phyloP scores from a whole-genome alignment of 2,888 invertebrate genomes.

The Trissonchulus sp. region DNA sequence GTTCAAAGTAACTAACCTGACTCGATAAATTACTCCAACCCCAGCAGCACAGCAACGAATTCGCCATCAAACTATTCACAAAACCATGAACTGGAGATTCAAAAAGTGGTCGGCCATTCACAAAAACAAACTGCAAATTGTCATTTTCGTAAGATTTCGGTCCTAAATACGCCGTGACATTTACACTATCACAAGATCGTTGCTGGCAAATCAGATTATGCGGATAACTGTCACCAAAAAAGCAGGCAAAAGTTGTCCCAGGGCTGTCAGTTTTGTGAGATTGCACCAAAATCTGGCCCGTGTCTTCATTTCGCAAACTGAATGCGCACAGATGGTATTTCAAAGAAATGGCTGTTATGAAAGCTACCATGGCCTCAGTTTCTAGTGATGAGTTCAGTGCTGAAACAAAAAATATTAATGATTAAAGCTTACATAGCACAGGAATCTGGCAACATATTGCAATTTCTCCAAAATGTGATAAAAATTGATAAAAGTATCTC shows the following conservation, averaged over 20 bases:
- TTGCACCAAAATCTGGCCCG: neutral
- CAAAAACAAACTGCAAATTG: conserved; percentile 3
- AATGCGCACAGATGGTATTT: neutral
- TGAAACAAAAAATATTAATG: neutral
- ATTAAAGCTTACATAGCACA: no score
- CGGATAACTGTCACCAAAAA: neutral
- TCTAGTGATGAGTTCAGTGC: neutral
- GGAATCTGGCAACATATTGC: no score
- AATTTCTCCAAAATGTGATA: no score
- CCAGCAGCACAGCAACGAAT: conserved; percentile 9
- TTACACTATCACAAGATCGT: neutral
- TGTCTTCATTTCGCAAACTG: conserved; percentile 1
- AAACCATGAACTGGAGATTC: neutral
- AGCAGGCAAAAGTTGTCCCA: neutral
- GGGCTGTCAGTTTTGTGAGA: neutral
- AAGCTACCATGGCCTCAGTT: conserved; percentile 5
- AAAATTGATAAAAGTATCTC: no score
- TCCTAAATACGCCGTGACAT: neutral
- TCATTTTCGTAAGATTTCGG: neutral
- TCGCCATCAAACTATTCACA: neutral
- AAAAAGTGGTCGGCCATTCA: neutral
- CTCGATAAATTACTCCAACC: no score
- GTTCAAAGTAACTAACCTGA: neutral
- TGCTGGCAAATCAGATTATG: neutral
- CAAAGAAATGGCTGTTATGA: neutral